Evolutionary conservation across 2,797 vertebrate species (phyloP).

Genomic region (Argentina silus): DNA sequence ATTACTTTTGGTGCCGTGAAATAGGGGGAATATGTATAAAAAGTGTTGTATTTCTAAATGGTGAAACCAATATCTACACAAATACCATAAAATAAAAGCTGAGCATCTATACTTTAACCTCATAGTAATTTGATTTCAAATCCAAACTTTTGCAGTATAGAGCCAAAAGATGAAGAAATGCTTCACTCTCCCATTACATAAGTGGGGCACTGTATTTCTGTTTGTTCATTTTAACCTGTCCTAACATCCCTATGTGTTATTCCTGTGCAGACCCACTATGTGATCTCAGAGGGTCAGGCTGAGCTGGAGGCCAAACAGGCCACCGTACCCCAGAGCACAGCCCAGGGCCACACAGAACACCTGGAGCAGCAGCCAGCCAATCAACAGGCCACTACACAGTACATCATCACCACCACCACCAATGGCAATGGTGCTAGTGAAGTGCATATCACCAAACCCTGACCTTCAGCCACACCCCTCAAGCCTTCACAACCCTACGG

Average conservation of each 20-base stretch:
- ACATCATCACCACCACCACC: constrained; percentile 94
- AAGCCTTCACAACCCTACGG: background rate
- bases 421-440: constrained; percentile 84
- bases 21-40: too few species aligned
- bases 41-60: too few species aligned
- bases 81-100: too few species aligned
- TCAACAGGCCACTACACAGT: constrained; percentile 88
- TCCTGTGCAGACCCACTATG: constrained; percentile 89
- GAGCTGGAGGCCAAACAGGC: constrained; percentile 90
- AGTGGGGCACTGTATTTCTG: too few species aligned
- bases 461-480: constrained; percentile 38
- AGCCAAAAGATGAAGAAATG: too few species aligned
- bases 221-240: too few species aligned
- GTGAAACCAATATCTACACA: too few species aligned
- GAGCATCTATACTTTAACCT: too few species aligned
- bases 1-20: too few species aligned
- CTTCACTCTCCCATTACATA: too few species aligned
- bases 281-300: constrained; percentile 92
- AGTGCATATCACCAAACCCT: constrained; percentile 92
- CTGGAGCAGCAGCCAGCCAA: constrained; percentile 81
- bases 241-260: background rate
- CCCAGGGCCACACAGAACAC: constrained; percentile 75
- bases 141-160: too few species aligned
- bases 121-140: too few species aligned
- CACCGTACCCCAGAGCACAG: constrained; percentile 65